These are phyloP conservation scores for Penaeus japonicus DNA, from an alignment of 1,140 invertebrate genomes.

Conservation along the genomic window DNA sequence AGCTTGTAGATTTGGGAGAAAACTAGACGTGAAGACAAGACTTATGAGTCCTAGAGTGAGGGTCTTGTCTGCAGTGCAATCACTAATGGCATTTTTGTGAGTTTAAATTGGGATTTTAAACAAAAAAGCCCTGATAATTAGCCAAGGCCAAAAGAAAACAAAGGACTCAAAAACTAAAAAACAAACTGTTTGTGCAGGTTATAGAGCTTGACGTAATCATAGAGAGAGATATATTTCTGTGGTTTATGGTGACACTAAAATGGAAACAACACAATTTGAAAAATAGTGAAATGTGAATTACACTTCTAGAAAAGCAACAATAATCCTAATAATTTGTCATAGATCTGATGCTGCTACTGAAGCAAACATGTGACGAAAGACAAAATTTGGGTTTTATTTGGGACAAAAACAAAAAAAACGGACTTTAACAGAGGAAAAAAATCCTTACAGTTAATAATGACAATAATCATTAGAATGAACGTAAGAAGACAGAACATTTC, in stretches of 20 bases:
- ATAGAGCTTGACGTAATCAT: not conserved
- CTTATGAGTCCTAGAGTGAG: slow-evolving; percentile 35
- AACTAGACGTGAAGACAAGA: slow-evolving; percentile 31
- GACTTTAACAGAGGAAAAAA: not conserved
- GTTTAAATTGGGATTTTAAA: not conserved
- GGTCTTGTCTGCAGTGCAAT: slow-evolving; percentile 19
- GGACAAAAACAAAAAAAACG: not conserved
- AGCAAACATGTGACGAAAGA: not conserved
- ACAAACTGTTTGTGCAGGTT: slow-evolving; percentile 2
- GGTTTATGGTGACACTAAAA: not conserved
- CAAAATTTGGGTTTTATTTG: not conserved
- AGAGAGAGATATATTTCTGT: not conserved
- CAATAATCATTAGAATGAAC: not conserved
- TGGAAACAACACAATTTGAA: not conserved
- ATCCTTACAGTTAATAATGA: not conserved
- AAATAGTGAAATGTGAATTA: not conserved
- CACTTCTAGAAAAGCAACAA: slow-evolving; percentile 14
- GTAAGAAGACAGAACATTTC: too few species aligned
- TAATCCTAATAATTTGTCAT: slow-evolving; percentile 16
- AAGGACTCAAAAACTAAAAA: slow-evolving; percentile 13
- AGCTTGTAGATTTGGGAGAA: not conserved
- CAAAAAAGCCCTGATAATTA: slow-evolving; percentile 33
- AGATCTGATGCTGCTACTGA: not conserved
- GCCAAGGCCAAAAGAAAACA: slow-evolving; percentile 26
- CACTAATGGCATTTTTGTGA: slow-evolving; percentile 17